These are phyloP conservation scores for Ammospiza nelsoni DNA, from an alignment of 2,113 vertebrate genomes.

Conservation along the genomic window DNA sequence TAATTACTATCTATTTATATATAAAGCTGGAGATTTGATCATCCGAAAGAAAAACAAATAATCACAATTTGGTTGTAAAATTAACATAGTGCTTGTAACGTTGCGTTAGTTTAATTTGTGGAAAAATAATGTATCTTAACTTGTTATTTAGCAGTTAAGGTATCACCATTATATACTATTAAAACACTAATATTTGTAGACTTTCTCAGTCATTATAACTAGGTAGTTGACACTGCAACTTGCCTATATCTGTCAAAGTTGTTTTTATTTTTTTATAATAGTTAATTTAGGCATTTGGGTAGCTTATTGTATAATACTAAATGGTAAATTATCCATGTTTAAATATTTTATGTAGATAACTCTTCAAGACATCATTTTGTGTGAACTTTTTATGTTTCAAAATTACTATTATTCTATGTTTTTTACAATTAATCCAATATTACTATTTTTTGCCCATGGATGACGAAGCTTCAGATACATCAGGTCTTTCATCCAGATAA, in stretches of 20 bases:
- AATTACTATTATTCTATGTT: slow-evolving; percentile 71
- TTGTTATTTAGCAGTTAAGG: slow-evolving; percentile 76
- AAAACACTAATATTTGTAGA: slow-evolving; percentile 78
- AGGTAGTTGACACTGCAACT: slow-evolving; percentile 82
- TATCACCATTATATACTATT: slow-evolving; percentile 78
- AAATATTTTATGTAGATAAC: slow-evolving; percentile 83
- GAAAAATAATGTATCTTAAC: slow-evolving; percentile 75
- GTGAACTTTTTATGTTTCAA: slow-evolving; percentile 73
- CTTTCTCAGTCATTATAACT: slow-evolving; percentile 78
- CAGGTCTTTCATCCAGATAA: slow-evolving; percentile 72
- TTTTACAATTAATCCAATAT: slow-evolving; percentile 74
- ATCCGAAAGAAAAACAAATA: slow-evolving; percentile 62
- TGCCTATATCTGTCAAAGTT: slow-evolving; percentile 78
- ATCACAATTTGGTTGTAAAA: slow-evolving; percentile 73
- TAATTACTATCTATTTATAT: slow-evolving; percentile 78
- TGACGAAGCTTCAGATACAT: slow-evolving; percentile 72
- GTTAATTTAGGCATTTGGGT: slow-evolving; percentile 78
- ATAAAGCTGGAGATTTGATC: slow-evolving; percentile 74
- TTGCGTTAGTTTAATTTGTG: slow-evolving; percentile 79
- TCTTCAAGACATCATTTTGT: slow-evolving; percentile 72
- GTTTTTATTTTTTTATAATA: slow-evolving; percentile 72
- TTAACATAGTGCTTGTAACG: slow-evolving; percentile 76
- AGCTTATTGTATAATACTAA: slow-evolving; percentile 76
- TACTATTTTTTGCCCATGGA: slow-evolving; percentile 79
- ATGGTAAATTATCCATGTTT: slow-evolving; percentile 79